Conservation (phyloP, 37 sponge, comb jelly and placozoan species). For the Lycopodina hypogea region DNA sequence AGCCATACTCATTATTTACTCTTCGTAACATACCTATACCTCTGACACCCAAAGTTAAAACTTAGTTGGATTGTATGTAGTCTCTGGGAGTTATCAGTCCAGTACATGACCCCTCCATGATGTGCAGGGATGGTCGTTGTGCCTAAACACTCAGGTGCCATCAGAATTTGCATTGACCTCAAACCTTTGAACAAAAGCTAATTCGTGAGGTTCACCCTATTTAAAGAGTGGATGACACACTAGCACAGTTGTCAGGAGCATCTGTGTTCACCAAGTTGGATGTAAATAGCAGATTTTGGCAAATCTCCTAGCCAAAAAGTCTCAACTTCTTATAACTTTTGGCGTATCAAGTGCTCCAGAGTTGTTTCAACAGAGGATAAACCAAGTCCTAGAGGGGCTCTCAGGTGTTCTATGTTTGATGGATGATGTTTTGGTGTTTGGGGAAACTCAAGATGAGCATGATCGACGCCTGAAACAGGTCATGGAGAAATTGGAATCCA, state of each 20-base stretch:
- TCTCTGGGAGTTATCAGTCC: slow-evolving; percentile 43
- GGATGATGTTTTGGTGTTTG: slow-evolving; percentile 20
- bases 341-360: slow-evolving; percentile 44
- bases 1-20: slow-evolving; percentile 35
- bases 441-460: slow-evolving; percentile 22
- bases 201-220: slow-evolving; percentile 41
- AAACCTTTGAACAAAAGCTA: slow-evolving; percentile 24
- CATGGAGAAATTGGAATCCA: neutral
- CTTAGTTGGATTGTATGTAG: slow-evolving; percentile 5
- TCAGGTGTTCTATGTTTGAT: slow-evolving; percentile 36
- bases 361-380: slow-evolving; percentile 37
- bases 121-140: slow-evolving; percentile 62
- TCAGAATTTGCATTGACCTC: slow-evolving; percentile 55
- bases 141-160: slow-evolving; percentile 25
- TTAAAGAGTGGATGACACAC: slow-evolving; percentile 51
- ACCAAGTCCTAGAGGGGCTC: slow-evolving; percentile 20
- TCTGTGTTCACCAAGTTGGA: slow-evolving; percentile 45
- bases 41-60: slow-evolving; percentile 25
- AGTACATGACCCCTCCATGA: slow-evolving; percentile 41
- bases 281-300: slow-evolving; percentile 59
- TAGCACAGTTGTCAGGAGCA: slow-evolving; percentile 62
- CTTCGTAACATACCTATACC: slow-evolving; percentile 37
- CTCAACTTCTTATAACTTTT: slow-evolving; percentile 14
- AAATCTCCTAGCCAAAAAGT: slow-evolving; percentile 19
- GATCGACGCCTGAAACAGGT: slow-evolving; percentile 17